phyloP scores from a whole-genome alignment of 1,140 invertebrate genomes.

The Drosophila dunni region DNA sequence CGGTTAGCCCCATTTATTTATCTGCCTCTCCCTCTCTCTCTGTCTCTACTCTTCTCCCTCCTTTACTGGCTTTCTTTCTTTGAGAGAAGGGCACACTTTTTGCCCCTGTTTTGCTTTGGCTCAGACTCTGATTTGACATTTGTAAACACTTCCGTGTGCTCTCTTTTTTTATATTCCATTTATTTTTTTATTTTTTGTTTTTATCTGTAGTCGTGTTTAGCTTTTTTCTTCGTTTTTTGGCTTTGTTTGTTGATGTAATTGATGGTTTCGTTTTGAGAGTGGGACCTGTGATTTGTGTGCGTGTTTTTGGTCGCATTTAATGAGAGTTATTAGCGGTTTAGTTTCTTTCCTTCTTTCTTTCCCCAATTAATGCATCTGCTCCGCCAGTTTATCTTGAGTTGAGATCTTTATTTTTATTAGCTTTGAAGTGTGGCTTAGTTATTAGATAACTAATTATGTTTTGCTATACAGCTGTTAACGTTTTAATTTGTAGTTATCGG shows the following conservation, averaged over 20 bases:
- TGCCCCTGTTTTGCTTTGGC: slow-evolving; percentile 16
- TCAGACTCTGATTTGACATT: slow-evolving; percentile 62
- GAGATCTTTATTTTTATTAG: not conserved
- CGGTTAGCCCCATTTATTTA: slow-evolving; percentile 21
- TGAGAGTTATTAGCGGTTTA: slow-evolving; percentile 72
- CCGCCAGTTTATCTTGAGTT: slow-evolving; percentile 11
- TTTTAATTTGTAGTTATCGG: no score
- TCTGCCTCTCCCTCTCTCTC: not conserved
- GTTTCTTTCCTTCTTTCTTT: slow-evolving; percentile 46
- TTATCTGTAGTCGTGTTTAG: slow-evolving; percentile 31
- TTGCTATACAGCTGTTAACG: no score
- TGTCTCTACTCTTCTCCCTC: slow-evolving; percentile 1
- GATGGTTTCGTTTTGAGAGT: slow-evolving; percentile 68
- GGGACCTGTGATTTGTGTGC: slow-evolving; percentile 42
- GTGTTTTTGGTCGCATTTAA: slow-evolving; percentile 63
- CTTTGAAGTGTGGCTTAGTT: slow-evolving; percentile 7
- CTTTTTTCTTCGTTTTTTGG: slow-evolving; percentile 27
- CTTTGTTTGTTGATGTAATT: slow-evolving; percentile 57
- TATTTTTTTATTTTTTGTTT: slow-evolving; percentile 23
- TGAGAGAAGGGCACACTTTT: slow-evolving; percentile 42
- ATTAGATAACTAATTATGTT: not conserved
- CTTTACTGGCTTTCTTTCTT: slow-evolving; percentile 12
- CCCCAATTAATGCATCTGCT: slow-evolving; percentile 33
- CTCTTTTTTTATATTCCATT: slow-evolving; percentile 37
- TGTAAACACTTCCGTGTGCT: slow-evolving; percentile 78